These are phyloP conservation scores for Tauraco erythrolophus DNA, from an alignment of 2,113 vertebrate genomes.

Conservation along the genomic window DNA sequence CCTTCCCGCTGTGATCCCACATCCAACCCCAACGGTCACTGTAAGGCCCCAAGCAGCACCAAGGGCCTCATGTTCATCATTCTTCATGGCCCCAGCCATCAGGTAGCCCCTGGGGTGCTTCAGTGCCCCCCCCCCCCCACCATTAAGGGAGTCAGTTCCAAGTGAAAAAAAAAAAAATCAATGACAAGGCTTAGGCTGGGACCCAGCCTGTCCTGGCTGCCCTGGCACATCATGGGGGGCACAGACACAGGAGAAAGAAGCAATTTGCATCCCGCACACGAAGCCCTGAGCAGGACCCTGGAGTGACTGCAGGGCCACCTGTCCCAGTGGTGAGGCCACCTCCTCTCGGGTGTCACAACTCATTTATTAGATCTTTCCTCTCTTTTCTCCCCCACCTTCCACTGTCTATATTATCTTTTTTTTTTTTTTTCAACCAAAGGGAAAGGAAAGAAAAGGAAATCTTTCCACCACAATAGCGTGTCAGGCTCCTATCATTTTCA, in stretches of 20 bases:
- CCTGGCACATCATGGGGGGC: rapidly evolving
- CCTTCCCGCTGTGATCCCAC: background rate
- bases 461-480: conserved; percentile 44
- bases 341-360: conserved; percentile 9
- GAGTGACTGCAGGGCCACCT: background rate
- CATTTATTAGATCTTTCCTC: conserved; percentile 22
- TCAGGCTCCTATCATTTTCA: conserved; percentile 56
- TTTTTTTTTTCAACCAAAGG: background rate
- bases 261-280: rapidly evolving
- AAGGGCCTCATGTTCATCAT: background rate
- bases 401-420: conserved; percentile 7
- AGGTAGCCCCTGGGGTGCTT: background rate
- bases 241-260: background rate
- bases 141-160: background rate
- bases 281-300: background rate
- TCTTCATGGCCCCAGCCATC: background rate
- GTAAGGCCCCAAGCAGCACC: background rate
- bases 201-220: background rate
- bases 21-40: background rate
- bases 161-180: background rate
- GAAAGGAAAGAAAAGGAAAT: conserved; percentile 48
- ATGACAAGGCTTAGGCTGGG: background rate
- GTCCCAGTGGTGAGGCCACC: background rate
- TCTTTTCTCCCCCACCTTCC: background rate
- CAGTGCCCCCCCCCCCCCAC: too few species aligned